These are phyloP conservation scores for Alethe castanea DNA, from an alignment of 2,113 vertebrate genomes.

Conservation along the genomic window DNA sequence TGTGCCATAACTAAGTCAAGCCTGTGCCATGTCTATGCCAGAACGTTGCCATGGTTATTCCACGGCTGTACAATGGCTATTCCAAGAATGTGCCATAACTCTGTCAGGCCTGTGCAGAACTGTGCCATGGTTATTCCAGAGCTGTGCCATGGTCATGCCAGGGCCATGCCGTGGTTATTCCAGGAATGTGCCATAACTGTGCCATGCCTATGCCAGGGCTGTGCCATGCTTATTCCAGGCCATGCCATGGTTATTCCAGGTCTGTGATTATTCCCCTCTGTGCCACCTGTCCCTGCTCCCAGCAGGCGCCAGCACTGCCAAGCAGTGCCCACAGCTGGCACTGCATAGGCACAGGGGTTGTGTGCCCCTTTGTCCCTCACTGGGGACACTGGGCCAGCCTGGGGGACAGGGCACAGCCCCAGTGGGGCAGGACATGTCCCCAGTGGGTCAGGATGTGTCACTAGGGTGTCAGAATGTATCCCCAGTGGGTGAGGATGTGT, in stretches of 20 bases:
- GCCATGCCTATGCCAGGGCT: accelerated
- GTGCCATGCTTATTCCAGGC: accelerated
- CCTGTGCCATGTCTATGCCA: too few relatives aligned
- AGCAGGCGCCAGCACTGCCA: neutral
- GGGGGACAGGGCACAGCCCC: neutral
- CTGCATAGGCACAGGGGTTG: neutral
- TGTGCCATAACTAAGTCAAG: too few relatives aligned
- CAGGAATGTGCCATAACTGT: too few relatives aligned
- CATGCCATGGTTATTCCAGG: accelerated
- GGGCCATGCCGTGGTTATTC: too few relatives aligned
- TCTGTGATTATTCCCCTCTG: accelerated
- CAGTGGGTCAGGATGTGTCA: accelerated
- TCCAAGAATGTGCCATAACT: too few relatives aligned
- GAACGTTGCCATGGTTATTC: too few relatives aligned
- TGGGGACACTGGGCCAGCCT: neutral
- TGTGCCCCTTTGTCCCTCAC: accelerated
- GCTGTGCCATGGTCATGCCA: too few relatives aligned
- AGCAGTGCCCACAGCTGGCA: neutral
- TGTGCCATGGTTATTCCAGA: too few relatives aligned
- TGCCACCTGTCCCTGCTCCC: neutral
- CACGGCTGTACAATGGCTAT: too few relatives aligned
- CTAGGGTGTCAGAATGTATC: accelerated
- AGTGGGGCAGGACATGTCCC: neutral
- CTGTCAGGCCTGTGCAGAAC: too few relatives aligned
- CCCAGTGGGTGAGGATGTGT: too few relatives aligned